phyloP scores from a whole-genome alignment of 2,888 invertebrate genomes.

The Horisme vitalbata region DNA sequence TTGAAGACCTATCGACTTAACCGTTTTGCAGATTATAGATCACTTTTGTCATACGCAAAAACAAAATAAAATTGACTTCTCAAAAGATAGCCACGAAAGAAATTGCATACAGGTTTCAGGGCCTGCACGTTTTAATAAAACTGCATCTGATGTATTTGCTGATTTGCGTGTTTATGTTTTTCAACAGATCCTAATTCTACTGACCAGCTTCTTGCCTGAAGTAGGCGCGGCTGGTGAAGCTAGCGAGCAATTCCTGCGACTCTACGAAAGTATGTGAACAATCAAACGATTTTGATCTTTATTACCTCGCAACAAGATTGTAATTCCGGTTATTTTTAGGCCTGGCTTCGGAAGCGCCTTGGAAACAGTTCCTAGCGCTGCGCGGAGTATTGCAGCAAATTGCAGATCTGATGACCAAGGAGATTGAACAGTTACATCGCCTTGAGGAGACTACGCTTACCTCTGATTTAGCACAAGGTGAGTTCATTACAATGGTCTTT shows the following conservation, averaged over 20 bases:
- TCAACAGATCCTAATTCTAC: slow-evolving; percentile 89
- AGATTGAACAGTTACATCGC: slow-evolving; percentile 93
- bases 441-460: slow-evolving; percentile 96
- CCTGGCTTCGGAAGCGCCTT: slow-evolving; percentile 92
- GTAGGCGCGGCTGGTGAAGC: slow-evolving; percentile 95
- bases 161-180: too few relatives aligned
- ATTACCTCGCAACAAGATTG: neutral
- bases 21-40: too few relatives aligned
- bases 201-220: slow-evolving; percentile 94
- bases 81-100: too few relatives aligned
- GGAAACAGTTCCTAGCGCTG: slow-evolving; percentile 96
- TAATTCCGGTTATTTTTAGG: slow-evolving; percentile 41
- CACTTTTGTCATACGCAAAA: too few relatives aligned
- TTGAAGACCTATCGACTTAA: too few relatives aligned
- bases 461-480: slow-evolving; percentile 95
- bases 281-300: neutral
- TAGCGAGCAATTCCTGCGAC: slow-evolving; percentile 93
- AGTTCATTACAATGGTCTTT: neutral
- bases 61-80: too few relatives aligned
- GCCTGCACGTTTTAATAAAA: too few relatives aligned
- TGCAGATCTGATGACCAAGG: slow-evolving; percentile 92
- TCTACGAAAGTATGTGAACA: slow-evolving; percentile 87
- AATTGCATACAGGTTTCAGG: too few relatives aligned
- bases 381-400: slow-evolving; percentile 92
- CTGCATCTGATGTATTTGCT: too few relatives aligned